A percentile compares a stretch with the other conserved stretches of the same genome.
Conservation (phyloP, 2,113 vertebrate genomes). For the Gobiocypris rarus region DNA sequence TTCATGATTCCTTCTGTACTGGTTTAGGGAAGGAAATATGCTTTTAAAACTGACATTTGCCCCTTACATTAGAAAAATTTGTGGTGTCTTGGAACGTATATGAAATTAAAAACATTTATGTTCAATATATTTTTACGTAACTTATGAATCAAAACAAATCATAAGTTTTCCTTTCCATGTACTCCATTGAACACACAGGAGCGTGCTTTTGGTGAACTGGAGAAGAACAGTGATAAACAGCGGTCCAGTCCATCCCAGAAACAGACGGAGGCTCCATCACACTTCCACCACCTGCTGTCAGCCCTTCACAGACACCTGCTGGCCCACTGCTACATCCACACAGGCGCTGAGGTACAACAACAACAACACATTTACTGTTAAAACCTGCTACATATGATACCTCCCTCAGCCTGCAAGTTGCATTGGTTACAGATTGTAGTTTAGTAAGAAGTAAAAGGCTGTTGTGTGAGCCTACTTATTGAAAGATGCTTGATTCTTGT, state of each 20-base stretch:
- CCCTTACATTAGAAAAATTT: too few species aligned
- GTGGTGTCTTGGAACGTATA: too few species aligned
- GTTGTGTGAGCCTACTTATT: background rate
- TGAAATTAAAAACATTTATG: background rate
- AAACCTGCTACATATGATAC: background rate
- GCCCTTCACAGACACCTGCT: conserved; percentile 82
- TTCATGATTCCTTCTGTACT: background rate
- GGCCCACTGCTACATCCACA: conserved; percentile 77
- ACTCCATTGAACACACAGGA: conserved; percentile 66
- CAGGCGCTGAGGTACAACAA: conserved; percentile 52
- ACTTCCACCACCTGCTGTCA: conserved; percentile 81
- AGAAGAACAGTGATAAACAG: conserved; percentile 85
- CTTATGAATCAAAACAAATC: background rate
- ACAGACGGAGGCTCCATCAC: conserved; percentile 77
- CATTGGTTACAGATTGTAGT: background rate
- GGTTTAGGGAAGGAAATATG: background rate
- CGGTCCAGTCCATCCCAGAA: conserved; percentile 65
- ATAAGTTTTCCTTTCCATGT: background rate
- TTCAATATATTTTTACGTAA: background rate
- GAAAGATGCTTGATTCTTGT: background rate
- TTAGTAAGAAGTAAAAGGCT: background rate
- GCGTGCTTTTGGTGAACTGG: conserved; percentile 80
- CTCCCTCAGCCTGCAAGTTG: background rate
- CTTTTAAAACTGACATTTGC: background rate
- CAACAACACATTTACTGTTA: background rate